Base-by-base conservation (phyloP, 2,113 vertebrate species). In the Puffinus mauretanicus region DNA sequence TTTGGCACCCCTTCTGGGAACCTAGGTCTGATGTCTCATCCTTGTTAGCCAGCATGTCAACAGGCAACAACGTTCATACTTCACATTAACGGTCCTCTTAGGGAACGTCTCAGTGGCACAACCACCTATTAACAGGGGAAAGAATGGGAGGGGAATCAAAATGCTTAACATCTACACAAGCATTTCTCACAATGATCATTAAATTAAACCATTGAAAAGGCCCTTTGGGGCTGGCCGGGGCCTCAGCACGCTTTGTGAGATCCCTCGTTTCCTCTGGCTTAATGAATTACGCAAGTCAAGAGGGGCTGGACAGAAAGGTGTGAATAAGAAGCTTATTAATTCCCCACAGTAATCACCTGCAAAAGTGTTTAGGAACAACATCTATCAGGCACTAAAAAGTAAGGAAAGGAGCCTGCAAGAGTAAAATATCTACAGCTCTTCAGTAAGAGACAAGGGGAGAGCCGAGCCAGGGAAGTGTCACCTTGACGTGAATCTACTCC, bases 311-410 rank as follows among this genome's bases (percentile, higher is more conserved):
- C 46, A 77, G 64, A 94, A 88, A 97, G 96, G 95, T 96, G 93
- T 95, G 96, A 97, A 91, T 93, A 95, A 94, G 93, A 79, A 96
- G 70, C 58, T 71, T 90, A 70, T 62, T 72, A 88, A 96, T 89
- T 97, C 95, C 96, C 93, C 71, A 93, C 47, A 83, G 95, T 78
- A 97, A 97, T 90, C 96, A 97, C 93, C 95, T 97, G 97, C 96
- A 95, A 91, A 96, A 96, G 64, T 66, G 51, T 91, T 96, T 90
- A 96, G 78, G 75, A 93, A 55, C 75, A 91, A 62, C 78, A 90
- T 85, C 67, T 70, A 96, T 96, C 90, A 97, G 84, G 66, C 93
- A 70, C 25, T 82, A 80, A 93, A 91, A 80, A 58, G 26, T 30
- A 81, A 77, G 71, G 77, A 94, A 95, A 82, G 16, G 26, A 87